Percentiles rank a stretch among this genome's conserved stretches.
Evolutionary conservation across 2,888 invertebrate species (phyloP).

Genomic region (Ethmia dodecea): DNA sequence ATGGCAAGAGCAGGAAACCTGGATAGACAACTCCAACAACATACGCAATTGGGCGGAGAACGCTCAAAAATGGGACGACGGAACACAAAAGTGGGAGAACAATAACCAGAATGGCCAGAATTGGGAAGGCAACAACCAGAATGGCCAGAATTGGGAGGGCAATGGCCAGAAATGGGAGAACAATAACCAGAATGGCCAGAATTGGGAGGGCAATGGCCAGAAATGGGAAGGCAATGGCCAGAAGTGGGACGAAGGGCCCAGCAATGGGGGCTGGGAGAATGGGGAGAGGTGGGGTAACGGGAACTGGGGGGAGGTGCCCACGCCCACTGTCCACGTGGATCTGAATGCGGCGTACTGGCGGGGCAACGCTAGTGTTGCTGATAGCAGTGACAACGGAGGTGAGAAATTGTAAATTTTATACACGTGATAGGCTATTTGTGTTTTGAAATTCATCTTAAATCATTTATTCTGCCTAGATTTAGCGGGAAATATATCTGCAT

Average conservation of each 20-base stretch:
- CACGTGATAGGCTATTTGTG: no score
- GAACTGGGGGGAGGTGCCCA: conserved; percentile 62
- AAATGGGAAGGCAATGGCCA: conserved; percentile 55
- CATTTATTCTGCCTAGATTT: no score
- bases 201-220: conserved; percentile 42
- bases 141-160: conserved; percentile 37
- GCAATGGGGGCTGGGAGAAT: conserved; percentile 24
- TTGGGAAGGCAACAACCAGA: conserved; percentile 12
- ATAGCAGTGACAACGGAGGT: conserved; percentile 74
- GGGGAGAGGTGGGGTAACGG: conserved; percentile 48
- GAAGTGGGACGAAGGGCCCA: conserved; percentile 20
- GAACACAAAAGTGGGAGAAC: conserved; percentile 14
- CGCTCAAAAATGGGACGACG: conserved; percentile 30
- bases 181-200: conserved; percentile 14
- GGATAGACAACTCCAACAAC: conserved; percentile 25
- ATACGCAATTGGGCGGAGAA: conserved; percentile 34
- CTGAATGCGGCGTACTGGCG: conserved; percentile 64
- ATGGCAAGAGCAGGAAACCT: conserved; percentile 44
- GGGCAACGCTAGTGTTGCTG: conserved; percentile 62
- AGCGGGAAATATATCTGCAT: no score
- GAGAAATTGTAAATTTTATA: no score
- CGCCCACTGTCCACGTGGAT: conserved; percentile 65
- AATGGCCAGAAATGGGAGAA: conserved; percentile 19
- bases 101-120: conserved; percentile 15
- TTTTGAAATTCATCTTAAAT: no score